Base-by-base conservation (phyloP, 37 sponge, comb jelly and placozoan species). In the Halichondria panicea region DNA sequence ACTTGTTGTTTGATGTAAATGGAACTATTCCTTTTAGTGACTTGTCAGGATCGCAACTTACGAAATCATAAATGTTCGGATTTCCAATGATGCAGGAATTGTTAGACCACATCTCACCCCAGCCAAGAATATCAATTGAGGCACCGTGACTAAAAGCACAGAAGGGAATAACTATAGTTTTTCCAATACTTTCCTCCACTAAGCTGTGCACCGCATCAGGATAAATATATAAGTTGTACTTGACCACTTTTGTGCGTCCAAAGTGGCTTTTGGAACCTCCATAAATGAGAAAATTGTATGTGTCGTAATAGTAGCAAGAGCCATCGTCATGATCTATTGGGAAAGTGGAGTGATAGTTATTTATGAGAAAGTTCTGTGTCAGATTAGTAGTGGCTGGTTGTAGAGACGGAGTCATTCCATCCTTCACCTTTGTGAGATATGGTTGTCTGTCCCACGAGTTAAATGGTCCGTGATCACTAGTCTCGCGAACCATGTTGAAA, bases 281-380 rank as follows among this genome's bases (percentile, higher is more conserved):
- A 45, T 84, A 90, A 0, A 70, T 82, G 69, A 85, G 66, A 55
- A 79, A 84, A 53, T 90, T 90, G 72, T 75, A 66, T 3, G 81
- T 76, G 66, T 80, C 81, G 33, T 63, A 33, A 59, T 84, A 90
- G 57, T 85, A 85, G 48, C 44, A 32, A n/a, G 91, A 85, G 21
- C 91, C 91, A 68, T 90, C 91, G 41, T 90, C 91, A 60, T 90
- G 81, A 50, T 90, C 91, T 37, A 90, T 79, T 9, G 91, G 71
- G 65, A 69, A 70, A 5, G 37, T 74, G 25, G 75, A 62, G 54
- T 75, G 53, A 50, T 90, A 90, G 81, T 84, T 84, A 37, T 53
- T 77, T 21, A 90, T 84, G 66, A 90, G 33, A 55, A 83, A 84
- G 72, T 85, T 90, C 34, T 67, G 32, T 9, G 70, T 66, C 38